Evolutionary conservation across 1,140 invertebrate species (phyloP), one percentile per base, ranked within the genome.

Genomic region (Trichoplusia ni): DNA sequence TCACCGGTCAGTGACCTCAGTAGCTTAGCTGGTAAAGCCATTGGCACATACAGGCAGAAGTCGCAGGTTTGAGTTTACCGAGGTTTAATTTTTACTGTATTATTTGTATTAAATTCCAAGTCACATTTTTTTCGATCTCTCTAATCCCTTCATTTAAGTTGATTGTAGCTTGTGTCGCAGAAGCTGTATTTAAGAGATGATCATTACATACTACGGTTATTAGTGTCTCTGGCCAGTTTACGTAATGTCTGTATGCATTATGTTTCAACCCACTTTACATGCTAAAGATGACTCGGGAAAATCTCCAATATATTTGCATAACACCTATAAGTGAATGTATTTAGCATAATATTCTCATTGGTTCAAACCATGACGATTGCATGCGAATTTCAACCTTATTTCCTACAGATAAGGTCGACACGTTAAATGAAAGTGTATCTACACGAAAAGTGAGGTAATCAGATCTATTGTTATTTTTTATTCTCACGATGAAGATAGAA

Each of bases 401-500:
- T 6, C 25, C 4, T 16, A 18, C 2, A 14, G 4, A 54, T 31
- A 42, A 31, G 9, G 25, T n/a, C 7, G 7, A 14, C 25, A 29
- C 8, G 31, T 29, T 25, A 42, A 44, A 42, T 31, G 54, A 58
- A 58, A 58, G 54, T 58, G 37, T 19, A 31, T 42, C 38, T 13
- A 38, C n/a, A n/a, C 25, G 14, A 44, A 44, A 44, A 58, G 54
- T 58, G 54, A 58, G 23, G 54, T 58, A 58, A 58, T 58, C 54
- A 21, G 53, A 58, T 58, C 37, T 44, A 58, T 58, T 58, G 23
- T 58, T 58, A 11, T 51, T 58, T 56, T 56, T 58, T 58, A 31
- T 58, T 58, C 54, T 58, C 54, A 58, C 54, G 54, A 58, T 58
- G 38, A 44, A 58, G 54, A 58, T 58, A 58, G 18, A 58, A 42